Percentiles rank a stretch among this genome's conserved stretches.
phyloP scores from a whole-genome alignment of 2,797 vertebrate genomes.

The Gambusia yucatana region DNA sequence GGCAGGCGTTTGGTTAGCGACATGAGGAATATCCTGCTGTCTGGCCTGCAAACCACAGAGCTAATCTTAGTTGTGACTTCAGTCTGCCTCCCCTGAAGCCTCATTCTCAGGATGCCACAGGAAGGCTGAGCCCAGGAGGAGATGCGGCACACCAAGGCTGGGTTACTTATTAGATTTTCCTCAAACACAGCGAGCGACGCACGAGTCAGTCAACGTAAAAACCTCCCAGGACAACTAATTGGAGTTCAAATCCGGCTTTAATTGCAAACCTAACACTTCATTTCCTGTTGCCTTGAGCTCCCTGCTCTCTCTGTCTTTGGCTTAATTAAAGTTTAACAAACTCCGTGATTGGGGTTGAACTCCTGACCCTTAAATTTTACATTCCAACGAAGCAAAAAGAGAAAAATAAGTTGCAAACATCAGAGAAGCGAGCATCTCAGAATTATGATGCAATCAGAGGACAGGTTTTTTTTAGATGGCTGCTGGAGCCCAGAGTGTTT shows the following conservation, averaged over 20 bases:
- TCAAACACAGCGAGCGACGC: slow-evolving; percentile 4
- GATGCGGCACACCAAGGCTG: slow-evolving; percentile 6
- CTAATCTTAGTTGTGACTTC: slow-evolving; percentile 76
- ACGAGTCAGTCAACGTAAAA: slow-evolving; percentile 13
- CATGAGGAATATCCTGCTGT: slow-evolving; percentile 38
- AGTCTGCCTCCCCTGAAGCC: slow-evolving; percentile 53
- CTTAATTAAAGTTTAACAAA: slow-evolving; percentile 51
- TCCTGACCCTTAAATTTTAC: slow-evolving; percentile 11
- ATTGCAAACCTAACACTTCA: slow-evolving; percentile 25
- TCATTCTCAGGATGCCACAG: slow-evolving; percentile 73
- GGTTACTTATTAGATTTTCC: slow-evolving; percentile 25
- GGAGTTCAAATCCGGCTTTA: neutral
- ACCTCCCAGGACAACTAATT: slow-evolving; percentile 14
- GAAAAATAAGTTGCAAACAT: neutral
- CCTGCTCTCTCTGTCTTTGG: slow-evolving; percentile 9
- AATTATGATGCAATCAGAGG: slow-evolving; percentile 45
- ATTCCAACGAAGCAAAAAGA: slow-evolving; percentile 5
- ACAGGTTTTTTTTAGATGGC: slow-evolving; percentile 41
- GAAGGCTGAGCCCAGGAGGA: slow-evolving; percentile 60
- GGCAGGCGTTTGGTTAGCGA: slow-evolving; percentile 35
- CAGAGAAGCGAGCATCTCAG: slow-evolving; percentile 10
- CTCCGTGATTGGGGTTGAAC: slow-evolving; percentile 32
- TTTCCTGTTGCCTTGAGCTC: slow-evolving; percentile 39
- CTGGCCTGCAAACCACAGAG: slow-evolving; percentile 40
- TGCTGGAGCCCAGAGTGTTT: slow-evolving; percentile 11